These are phyloP conservation scores for Tetragonula carbonaria DNA, from an alignment of 2,888 invertebrate genomes.

Conservation along the genomic window DNA sequence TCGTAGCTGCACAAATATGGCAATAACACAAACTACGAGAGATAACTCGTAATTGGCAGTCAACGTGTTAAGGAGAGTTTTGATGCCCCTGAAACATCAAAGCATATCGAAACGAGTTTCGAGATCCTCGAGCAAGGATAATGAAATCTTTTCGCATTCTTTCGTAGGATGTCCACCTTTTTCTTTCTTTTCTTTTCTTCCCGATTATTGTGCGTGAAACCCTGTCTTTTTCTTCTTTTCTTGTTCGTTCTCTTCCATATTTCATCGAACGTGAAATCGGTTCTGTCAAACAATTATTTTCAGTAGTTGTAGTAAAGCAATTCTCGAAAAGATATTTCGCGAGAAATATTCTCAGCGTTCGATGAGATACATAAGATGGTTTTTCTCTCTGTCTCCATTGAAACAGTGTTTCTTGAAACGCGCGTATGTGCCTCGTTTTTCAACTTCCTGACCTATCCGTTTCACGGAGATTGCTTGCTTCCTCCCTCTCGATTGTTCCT, in stretches of 20 bases:
- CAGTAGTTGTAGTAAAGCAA: slow-evolving; percentile 32
- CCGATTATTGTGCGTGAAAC: neutral
- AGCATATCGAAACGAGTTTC: slow-evolving; percentile 8
- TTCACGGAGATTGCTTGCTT: slow-evolving; percentile 39
- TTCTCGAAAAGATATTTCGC: slow-evolving; percentile 37
- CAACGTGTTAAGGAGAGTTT: slow-evolving; percentile 1
- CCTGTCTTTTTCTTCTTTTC: neutral
- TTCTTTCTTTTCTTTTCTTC: neutral
- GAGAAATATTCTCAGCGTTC: slow-evolving; percentile 43
- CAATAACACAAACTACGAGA: too few species aligned
- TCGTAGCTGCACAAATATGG: too few species aligned
- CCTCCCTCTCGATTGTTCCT: slow-evolving; percentile 58
- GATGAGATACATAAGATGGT: slow-evolving; percentile 48
- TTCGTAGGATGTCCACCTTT: neutral
- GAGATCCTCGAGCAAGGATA: neutral
- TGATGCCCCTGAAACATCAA: slow-evolving; percentile 22
- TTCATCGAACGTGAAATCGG: neutral
- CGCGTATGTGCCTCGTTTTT: neutral
- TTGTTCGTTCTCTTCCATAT: neutral
- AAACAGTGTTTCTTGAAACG: too few species aligned
- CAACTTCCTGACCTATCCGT: slow-evolving; percentile 57
- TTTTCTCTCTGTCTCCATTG: slow-evolving; percentile 22
- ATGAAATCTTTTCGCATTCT: slow-evolving; percentile 2
- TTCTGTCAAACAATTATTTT: slow-evolving; percentile 45
- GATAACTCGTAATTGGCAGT: too few species aligned